Evolutionary conservation across 1,140 invertebrate genomes (phyloP).

Genomic region (Microplitis demolitor): DNA sequence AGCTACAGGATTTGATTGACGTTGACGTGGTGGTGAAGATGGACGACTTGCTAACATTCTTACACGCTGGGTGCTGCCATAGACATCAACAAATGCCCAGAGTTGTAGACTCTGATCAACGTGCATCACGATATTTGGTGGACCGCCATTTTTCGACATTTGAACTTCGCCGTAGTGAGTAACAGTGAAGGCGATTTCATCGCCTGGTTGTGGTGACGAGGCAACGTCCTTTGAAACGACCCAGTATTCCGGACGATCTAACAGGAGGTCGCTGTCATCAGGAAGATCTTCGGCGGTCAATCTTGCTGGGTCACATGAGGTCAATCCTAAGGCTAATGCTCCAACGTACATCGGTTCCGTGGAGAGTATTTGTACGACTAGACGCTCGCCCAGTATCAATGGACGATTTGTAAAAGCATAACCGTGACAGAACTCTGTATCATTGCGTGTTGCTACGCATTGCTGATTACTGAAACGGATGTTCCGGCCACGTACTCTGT

Average conservation of each 20-base stretch:
- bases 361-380: constrained; percentile 84
- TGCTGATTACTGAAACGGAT: constrained; percentile 80
- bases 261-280: constrained; percentile 88
- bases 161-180: constrained; percentile 85
- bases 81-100: constrained; percentile 96
- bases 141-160: constrained; percentile 86
- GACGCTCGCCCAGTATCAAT: constrained; percentile 81
- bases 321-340: constrained; percentile 88
- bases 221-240: constrained; percentile 93
- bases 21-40: constrained; percentile 50
- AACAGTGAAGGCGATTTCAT: constrained; percentile 89
- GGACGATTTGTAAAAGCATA: constrained; percentile 91
- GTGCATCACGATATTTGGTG: constrained; percentile 86
- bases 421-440: constrained; percentile 90
- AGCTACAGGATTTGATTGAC: constrained; percentile 33
- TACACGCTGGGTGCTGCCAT: constrained; percentile 90
- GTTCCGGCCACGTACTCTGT: constrained; percentile 79
- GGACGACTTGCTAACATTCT: constrained; percentile 67
- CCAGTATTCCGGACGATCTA: constrained; percentile 97
- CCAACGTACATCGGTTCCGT: constrained; percentile 87
- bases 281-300: constrained; percentile 79
- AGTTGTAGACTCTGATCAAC: constrained; percentile 87
- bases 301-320: constrained; percentile 86
- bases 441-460: constrained; percentile 78
- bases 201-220: constrained; percentile 78